Percentiles rank a stretch among this genome's conserved stretches.
Evolutionary conservation across 2,113 vertebrate genomes (phyloP).

Genomic region (Spheniscus mendiculus): DNA sequence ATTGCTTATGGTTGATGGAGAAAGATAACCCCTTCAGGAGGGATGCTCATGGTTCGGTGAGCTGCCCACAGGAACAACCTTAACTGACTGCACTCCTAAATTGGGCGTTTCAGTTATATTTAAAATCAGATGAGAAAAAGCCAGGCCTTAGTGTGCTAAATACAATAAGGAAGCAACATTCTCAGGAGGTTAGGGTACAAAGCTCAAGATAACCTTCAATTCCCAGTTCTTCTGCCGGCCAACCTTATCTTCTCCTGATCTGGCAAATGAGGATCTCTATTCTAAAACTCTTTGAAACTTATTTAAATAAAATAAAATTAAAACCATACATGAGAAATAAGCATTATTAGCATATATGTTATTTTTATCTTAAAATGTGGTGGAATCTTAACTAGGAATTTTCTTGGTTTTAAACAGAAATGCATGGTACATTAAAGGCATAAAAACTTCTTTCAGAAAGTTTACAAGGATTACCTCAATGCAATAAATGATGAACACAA

Average conservation of each 20-base stretch:
- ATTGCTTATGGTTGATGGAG: neutral
- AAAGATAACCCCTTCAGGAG: neutral
- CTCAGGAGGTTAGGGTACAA: neutral
- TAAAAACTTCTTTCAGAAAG: neutral
- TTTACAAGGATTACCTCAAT: neutral
- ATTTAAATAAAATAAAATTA: neutral
- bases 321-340: accelerated
- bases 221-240: neutral
- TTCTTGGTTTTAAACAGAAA: neutral
- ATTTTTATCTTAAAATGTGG: neutral
- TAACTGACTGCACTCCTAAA: neutral
- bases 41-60: neutral
- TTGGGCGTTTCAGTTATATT: neutral
- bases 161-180: neutral
- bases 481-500: neutral
- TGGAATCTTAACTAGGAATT: neutral
- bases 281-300: neutral
- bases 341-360: neutral
- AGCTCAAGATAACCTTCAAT: neutral
- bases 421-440: neutral
- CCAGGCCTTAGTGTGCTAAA: neutral
- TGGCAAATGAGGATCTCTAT: neutral
- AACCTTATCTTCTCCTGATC: neutral
- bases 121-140: neutral
- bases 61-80: neutral